Base-by-base conservation (phyloP, 2,888 invertebrate genomes). In the Tetropium fuscum region DNA sequence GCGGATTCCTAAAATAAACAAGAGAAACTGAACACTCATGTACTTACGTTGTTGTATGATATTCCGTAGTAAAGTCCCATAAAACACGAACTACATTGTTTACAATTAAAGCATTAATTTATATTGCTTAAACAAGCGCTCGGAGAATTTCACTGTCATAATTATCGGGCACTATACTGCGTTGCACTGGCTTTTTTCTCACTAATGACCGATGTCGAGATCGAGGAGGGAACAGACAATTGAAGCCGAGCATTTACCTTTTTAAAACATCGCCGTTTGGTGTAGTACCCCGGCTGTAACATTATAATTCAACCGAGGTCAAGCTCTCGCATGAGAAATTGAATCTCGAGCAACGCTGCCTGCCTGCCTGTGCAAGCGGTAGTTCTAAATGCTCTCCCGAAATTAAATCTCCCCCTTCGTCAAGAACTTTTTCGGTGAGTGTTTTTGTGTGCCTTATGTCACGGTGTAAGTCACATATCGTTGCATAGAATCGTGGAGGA, bases 301-400 rank as follows among this genome's bases (percentile, higher is more conserved):
- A 70, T 71, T 68, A 72, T 69, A 69, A 72, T 70, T 65, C 64
- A 65, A 58, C 66, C 73, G 72, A 73, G 73, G 73, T 73, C 73
- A 73, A 60, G 65, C 61, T 66, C 63, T 67, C 67, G 68, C 72
- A 73, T 68, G 71, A 68, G 64, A 64, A 66, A 63, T 58, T 60
- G 58, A 59, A 59, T 66, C 62, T 64, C 60, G 58, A 63, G 47
- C 67, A 60, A n/a, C n/a, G n/a, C 60, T 62, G 51, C 55, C 40
- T 40, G 40, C n/a, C n/a, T 18, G 38, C n/a, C 36, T 16, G 41
- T n/a, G n/a, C n/a, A n/a, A 38, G 55, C 22, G 20, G 32, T 40
- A 38, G 38, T 55, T 47, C 47, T 36, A 47, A 47, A 47, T 47
- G 8, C 44, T 36, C 22, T 43, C 16, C 34, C 22, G 25, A 43